Evolutionary conservation across 2,888 invertebrate species (phyloP).

Genomic region (Hecatera dysodea): DNA sequence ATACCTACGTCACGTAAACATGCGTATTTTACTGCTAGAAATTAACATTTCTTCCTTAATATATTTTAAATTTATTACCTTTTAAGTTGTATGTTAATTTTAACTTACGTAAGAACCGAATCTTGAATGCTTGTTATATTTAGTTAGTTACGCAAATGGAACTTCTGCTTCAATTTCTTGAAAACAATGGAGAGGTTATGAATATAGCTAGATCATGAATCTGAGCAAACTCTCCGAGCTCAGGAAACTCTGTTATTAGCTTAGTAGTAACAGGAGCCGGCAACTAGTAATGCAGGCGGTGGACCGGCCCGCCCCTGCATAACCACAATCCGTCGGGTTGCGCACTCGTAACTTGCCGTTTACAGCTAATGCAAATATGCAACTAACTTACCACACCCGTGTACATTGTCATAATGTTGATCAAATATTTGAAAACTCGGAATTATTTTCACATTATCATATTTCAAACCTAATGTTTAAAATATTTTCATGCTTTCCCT

Average conservation of each 20-base stretch:
- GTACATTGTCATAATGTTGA: conserved; percentile 24
- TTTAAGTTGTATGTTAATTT: neutral
- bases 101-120: conserved; percentile 5
- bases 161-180: conserved; percentile 53
- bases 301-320: conserved; percentile 70
- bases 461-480: conserved; percentile 10
- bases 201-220: conserved; percentile 70
- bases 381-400: conserved; percentile 33
- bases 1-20: conserved; percentile 20
- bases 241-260: conserved; percentile 81
- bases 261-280: conserved; percentile 77
- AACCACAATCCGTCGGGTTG: conserved; percentile 70
- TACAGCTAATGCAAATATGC: conserved; percentile 46
- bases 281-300: conserved; percentile 71
- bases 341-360: conserved; percentile 62
- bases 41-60: neutral
- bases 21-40: conserved; percentile 6
- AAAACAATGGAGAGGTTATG: conserved; percentile 59
- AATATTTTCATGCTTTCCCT: neutral
- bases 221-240: conserved; percentile 72
- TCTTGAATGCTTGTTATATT: conserved; percentile 24
- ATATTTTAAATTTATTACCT: neutral
- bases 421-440: conserved; percentile 15
- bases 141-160: conserved; percentile 50
- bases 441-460: conserved; percentile 22